These are phyloP conservation scores for Lasius fuliginosus DNA, from an alignment of 2,888 invertebrate genomes.

Conservation along the genomic window DNA sequence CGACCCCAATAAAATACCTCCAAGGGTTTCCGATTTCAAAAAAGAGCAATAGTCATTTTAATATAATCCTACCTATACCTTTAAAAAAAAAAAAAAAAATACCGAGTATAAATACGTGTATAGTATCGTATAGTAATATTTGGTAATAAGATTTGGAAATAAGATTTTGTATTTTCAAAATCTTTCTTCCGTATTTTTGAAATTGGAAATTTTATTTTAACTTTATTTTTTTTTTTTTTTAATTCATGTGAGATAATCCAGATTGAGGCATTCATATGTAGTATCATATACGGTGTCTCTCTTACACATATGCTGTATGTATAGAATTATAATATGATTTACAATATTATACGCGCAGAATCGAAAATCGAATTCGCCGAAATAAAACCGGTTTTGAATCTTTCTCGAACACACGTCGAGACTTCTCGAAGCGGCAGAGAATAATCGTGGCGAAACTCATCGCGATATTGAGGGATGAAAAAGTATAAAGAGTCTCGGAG, in stretches of 20 bases:
- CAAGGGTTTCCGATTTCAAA: conserved; percentile 7
- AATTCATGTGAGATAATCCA: background rate
- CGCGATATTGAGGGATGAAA: conserved; percentile 30
- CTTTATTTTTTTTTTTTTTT: background rate
- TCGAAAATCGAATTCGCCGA: conserved; percentile 17
- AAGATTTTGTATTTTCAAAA: background rate
- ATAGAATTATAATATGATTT: background rate
- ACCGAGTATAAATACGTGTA: background rate
- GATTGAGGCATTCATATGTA: background rate
- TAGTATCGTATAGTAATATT: background rate
- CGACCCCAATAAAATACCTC: conserved; percentile 25
- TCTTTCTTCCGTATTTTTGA: background rate
- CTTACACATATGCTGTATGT: background rate
- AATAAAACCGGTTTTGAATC: conserved; percentile 47
- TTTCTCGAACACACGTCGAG: background rate
- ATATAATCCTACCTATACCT: background rate
- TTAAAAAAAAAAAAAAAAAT: background rate
- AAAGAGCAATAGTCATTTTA: conserved; percentile 27
- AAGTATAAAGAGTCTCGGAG: conserved; percentile 16
- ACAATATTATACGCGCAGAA: background rate
- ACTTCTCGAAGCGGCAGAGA: conserved; percentile 2
- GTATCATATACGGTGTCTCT: background rate
- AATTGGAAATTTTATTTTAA: background rate
- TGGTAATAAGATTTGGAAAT: background rate
- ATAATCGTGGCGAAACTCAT: conserved; percentile 30